Evolutionary conservation across 2,888 invertebrate genomes (phyloP).

Genomic region (Sminthurides aquaticus): DNA sequence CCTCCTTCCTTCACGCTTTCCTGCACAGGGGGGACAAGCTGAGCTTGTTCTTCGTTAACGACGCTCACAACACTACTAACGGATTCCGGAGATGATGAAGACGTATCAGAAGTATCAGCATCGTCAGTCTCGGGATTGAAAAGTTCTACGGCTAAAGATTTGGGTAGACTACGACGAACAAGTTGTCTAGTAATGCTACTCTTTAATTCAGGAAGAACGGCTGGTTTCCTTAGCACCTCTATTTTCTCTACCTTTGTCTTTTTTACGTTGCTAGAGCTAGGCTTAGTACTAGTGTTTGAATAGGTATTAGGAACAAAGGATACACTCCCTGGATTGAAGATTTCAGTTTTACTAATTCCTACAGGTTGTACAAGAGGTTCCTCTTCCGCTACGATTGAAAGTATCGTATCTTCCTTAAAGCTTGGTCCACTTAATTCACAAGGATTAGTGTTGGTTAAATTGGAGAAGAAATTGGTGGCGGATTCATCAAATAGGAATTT

Average conservation of each 20-base stretch:
- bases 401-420: constrained; percentile 40
- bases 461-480: constrained; percentile 45
- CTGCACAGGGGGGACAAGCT: background rate
- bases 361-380: background rate
- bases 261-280: constrained; percentile 52
- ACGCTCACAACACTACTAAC: constrained; percentile 78
- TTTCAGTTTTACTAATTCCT: background rate
- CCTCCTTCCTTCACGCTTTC: background rate
- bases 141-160: constrained; percentile 69
- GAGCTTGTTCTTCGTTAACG: constrained; percentile 55
- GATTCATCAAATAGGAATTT: constrained; percentile 42
- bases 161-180: constrained; percentile 53
- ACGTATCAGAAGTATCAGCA: constrained; percentile 73
- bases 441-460: background rate
- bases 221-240: constrained; percentile 60
- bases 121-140: constrained; percentile 88
- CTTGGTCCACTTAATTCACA: constrained; percentile 45
- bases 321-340: too few species aligned
- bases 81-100: constrained; percentile 78
- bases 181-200: constrained; percentile 35
- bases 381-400: background rate
- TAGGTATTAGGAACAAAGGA: background rate
- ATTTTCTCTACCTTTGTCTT: constrained; percentile 56
- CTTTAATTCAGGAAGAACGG: constrained; percentile 27
- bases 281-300: background rate